Evolutionary conservation across 2,113 vertebrate genomes (phyloP), one percentile per base, ranked within the genome.

Genomic region (Thinocorus orbignyianus): DNA sequence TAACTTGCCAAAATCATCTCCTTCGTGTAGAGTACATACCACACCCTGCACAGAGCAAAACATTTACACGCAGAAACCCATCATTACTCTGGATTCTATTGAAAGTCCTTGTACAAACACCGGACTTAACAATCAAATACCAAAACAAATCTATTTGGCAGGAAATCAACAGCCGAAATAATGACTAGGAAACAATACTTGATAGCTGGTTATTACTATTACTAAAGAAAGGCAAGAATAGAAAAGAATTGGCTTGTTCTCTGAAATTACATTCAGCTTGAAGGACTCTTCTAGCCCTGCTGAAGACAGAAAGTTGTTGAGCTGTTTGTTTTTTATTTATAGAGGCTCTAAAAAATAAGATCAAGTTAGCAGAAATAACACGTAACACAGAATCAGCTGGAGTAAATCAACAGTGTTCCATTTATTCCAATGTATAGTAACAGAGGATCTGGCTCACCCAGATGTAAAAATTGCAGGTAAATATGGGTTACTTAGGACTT

Each of bases 1-100:
- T 66, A 99, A 98, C 97, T 99, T 99, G 90, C 99, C 99, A 96
- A 99, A 99, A 98, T 99, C 99, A 58, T 99, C 99, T 58, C 99
- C 99, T 95, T 99, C 99, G 0, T 99, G 99, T 55, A 99, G 97
- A 35, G 99, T 99, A 97, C 99, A 99, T 48, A 99, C 99, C 89
- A 99, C 99, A 55, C 99, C 99, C 99, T 99, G 98, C 60, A 92
- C n/a, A 96, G 41, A 97, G 79, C 68, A 95, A 93, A 85, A 94
- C 81, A 96, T 79, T 95, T 90, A 93, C 81, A 95, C 54, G 66
- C 79, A 96, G 66, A 96, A 97, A 95, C 93, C 94, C 95, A 73
- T 98, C 54, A 97, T 97, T 96, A 95, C 33, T 87, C 85, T 66
- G 79, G 41, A 73, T 85, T 92, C 85, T 93, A 96, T 95, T 97